A percentile compares a stretch with the other conserved stretches of the same genome.
These are phyloP conservation scores for Platycnemis pennipes DNA, from an alignment of 2,888 invertebrate genomes.

Conservation along the genomic window DNA sequence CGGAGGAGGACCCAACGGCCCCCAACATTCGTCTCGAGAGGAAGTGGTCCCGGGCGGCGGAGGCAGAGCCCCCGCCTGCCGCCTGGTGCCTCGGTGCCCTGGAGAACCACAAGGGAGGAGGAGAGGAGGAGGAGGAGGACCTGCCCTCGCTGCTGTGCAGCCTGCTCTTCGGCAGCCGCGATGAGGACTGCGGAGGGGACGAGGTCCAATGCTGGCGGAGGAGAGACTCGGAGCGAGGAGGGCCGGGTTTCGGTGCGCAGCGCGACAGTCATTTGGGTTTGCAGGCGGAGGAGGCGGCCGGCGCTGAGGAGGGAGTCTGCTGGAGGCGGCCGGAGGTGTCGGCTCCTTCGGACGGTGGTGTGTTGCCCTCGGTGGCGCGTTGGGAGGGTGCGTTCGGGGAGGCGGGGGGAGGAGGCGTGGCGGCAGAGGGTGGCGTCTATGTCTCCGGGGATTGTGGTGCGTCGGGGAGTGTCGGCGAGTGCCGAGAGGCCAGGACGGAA, in stretches of 20 bases:
- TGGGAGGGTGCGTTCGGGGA: constrained; percentile 3
- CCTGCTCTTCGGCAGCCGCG: constrained; percentile 39
- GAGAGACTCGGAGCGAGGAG: not conserved
- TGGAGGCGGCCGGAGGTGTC: not conserved
- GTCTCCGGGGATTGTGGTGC: not conserved
- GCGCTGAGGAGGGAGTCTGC: constrained; percentile 34
- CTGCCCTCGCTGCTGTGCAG: constrained; percentile 33
- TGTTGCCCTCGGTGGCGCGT: not conserved
- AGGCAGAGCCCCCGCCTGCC: constrained; percentile 41
- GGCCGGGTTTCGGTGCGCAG: constrained; percentile 14
- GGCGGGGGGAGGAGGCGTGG: constrained; percentile 58
- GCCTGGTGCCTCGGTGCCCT: constrained; percentile 15
- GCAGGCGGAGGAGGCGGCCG: not conserved
- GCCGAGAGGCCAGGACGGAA: constrained; percentile 21
- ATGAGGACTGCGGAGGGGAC: not conserved
- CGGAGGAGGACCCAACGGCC: not conserved
- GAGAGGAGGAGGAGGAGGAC: constrained; percentile 3
- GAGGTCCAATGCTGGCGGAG: not conserved
- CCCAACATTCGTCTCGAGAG: constrained; percentile 44
- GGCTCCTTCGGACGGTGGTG: not conserved
- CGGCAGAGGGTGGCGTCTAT: constrained; percentile 31
- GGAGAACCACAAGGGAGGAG: not conserved
- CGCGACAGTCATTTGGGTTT: constrained; percentile 17
- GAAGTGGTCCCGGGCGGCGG: constrained; percentile 48
- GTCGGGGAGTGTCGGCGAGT: not conserved